These are phyloP conservation scores for Benthosema pterotum DNA, from an alignment of 2,797 vertebrate species.

Conservation along the genomic window DNA sequence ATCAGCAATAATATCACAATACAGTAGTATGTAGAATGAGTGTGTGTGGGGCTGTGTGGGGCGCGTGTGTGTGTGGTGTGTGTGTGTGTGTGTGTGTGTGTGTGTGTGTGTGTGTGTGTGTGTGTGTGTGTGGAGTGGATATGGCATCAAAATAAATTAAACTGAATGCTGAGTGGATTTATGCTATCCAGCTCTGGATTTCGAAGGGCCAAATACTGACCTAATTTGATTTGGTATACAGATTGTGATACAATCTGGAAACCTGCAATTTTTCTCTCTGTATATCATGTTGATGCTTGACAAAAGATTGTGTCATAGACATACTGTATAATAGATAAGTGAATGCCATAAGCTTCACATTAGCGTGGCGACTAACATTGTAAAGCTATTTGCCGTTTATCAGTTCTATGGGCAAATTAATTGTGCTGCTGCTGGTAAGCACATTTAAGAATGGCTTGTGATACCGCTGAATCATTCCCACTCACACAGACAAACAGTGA, in stretches of 20 bases:
- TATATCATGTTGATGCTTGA: constrained; percentile 2
- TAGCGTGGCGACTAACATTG: constrained; percentile 9
- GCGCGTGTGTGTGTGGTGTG: background rate
- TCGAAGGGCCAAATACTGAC: background rate
- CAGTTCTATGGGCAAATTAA: constrained; percentile 4
- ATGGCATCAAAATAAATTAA: constrained; percentile 19
- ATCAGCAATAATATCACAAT: too few species aligned
- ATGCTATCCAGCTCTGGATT: constrained; percentile 1
- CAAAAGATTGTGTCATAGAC: background rate
- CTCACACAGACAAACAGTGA: constrained; percentile 24
- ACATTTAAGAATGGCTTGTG: constrained; percentile 28
- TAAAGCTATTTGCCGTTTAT: constrained; percentile 15
- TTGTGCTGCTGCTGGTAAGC: constrained; percentile 20
- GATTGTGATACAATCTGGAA: background rate
- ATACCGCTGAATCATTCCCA: constrained; percentile 36
- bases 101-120: background rate
- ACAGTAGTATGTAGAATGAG: too few species aligned
- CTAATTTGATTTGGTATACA: background rate
- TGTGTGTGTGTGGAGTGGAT: background rate
- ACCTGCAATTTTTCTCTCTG: background rate
- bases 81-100: too few species aligned
- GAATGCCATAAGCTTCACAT: constrained; percentile 4
- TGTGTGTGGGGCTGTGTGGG: too few species aligned
- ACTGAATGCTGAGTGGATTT: constrained; percentile 18
- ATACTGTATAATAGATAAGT: constrained; percentile 15